Conservation (phyloP, 1,140 invertebrate genomes). For the Phymastichus coffea region DNA sequence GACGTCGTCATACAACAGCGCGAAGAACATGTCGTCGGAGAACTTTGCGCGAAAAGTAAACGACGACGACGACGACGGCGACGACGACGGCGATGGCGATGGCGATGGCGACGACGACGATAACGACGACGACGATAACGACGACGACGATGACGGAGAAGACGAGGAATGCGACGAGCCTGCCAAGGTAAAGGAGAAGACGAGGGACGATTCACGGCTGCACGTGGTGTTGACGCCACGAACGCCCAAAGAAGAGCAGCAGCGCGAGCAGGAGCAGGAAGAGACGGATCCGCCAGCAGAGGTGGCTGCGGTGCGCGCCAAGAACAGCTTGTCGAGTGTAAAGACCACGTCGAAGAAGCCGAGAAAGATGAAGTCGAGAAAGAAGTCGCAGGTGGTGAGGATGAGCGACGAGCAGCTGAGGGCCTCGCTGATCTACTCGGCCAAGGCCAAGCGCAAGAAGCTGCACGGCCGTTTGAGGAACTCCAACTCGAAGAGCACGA, state of each 20-base stretch:
- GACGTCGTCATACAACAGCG: background rate
- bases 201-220: background rate
- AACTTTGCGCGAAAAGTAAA: background rate
- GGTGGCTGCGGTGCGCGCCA: background rate
- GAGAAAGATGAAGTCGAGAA: slow-evolving; percentile 26
- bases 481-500: slow-evolving; percentile 40
- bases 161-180: no score
- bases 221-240: slow-evolving; percentile 6
- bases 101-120: background rate
- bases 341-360: slow-evolving; percentile 11
- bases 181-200: no score
- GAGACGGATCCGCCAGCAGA: background rate
- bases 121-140: background rate
- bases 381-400: slow-evolving; percentile 18
- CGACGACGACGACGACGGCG: background rate
- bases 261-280: background rate
- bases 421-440: slow-evolving; percentile 4
- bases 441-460: slow-evolving; percentile 32
- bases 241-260: background rate
- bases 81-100: background rate
- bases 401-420: slow-evolving; percentile 9
- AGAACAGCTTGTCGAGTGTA: background rate
- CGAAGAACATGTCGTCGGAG: background rate
- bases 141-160: background rate
- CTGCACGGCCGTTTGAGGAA: slow-evolving; percentile 30